Evolutionary conservation across 2,888 invertebrate species (phyloP).

Genomic region (Nemurella pictetii): DNA sequence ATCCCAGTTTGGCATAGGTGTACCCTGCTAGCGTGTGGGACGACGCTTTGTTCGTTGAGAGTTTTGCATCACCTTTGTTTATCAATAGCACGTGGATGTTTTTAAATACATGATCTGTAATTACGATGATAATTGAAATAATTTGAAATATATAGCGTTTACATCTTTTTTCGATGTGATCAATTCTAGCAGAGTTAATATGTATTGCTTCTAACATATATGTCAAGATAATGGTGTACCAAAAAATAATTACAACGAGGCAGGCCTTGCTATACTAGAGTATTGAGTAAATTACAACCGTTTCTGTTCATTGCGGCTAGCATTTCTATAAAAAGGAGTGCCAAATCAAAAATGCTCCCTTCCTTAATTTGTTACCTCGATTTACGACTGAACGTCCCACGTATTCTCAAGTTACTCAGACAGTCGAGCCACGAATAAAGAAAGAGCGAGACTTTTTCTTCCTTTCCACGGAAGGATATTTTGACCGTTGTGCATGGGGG

Average conservation of each 20-base stretch:
- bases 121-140: not conserved
- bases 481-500: not conserved
- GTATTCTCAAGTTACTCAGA: not conserved
- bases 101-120: not conserved
- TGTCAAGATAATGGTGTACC: too few species aligned
- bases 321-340: not conserved
- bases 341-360: not conserved
- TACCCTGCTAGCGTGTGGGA: not conserved
- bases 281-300: too few species aligned
- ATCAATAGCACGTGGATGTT: not conserved
- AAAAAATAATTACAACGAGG: too few species aligned
- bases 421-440: not conserved
- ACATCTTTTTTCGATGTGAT: too few species aligned
- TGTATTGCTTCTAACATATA: too few species aligned
- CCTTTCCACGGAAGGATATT: not conserved
- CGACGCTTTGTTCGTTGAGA: not conserved
- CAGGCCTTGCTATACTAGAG: too few species aligned
- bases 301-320: not conserved
- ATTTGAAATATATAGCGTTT: not conserved
- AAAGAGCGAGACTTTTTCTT: not conserved
- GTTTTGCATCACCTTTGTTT: not conserved
- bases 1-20: not conserved
- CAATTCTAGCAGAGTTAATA: too few species aligned
- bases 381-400: not conserved
- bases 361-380: not conserved